These are phyloP conservation scores for Acomys russatus DNA, from an alignment of 2,797 vertebrate species.

Conservation along the genomic window DNA sequence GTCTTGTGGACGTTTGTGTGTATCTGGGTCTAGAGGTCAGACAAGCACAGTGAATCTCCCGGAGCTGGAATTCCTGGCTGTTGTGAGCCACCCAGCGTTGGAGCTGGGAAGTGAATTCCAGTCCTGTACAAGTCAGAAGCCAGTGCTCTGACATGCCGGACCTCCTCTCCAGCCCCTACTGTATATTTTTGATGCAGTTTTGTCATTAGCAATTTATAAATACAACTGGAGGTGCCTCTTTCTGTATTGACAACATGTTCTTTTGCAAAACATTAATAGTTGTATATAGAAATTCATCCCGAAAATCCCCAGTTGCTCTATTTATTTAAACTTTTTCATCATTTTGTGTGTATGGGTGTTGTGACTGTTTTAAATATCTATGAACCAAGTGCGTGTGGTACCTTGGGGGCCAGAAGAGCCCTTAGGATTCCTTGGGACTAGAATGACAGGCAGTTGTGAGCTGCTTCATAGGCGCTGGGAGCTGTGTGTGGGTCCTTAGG, in stretches of 20 bases:
- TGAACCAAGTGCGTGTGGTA: background rate
- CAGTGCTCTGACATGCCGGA: too few species aligned
- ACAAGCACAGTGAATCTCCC: background rate
- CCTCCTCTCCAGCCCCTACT: background rate
- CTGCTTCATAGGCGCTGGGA: background rate
- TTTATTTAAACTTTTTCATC: background rate
- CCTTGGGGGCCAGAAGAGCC: background rate
- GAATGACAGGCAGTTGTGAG: background rate
- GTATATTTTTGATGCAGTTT: slow-evolving; percentile 3
- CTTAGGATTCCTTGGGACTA: background rate
- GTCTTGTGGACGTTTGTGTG: background rate
- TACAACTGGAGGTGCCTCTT: background rate
- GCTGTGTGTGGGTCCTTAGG: too few species aligned
- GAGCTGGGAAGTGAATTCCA: background rate
- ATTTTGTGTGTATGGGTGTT: background rate
- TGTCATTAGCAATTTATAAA: slow-evolving; percentile 28
- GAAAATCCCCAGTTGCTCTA: background rate
- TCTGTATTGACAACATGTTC: background rate
- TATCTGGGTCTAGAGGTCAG: background rate
- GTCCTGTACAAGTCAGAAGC: background rate
- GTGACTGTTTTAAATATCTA: background rate
- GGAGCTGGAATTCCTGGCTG: background rate
- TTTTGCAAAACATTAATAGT: slow-evolving; percentile 26
- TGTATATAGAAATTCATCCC: background rate
- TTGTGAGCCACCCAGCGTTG: background rate